A percentile compares a stretch with the other conserved stretches of the same genome.
Evolutionary conservation across 2,888 invertebrate species (phyloP).

Genomic region (Erynnis tages): DNA sequence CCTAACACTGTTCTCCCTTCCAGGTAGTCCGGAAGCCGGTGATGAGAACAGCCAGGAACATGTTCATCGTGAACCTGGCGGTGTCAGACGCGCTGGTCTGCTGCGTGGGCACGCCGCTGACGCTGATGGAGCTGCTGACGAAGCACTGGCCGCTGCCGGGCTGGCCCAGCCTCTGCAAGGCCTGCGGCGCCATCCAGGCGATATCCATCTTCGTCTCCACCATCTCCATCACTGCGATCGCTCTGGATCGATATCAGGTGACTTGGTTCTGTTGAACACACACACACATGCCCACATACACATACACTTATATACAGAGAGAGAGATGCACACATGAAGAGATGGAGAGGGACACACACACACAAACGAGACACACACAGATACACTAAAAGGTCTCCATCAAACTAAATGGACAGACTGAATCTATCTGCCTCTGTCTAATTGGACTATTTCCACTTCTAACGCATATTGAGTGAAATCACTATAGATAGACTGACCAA

Average conservation of each 20-base stretch:
- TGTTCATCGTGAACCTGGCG: slow-evolving; percentile 95
- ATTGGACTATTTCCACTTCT: too few relatives aligned
- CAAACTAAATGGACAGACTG: too few relatives aligned
- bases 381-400: too few relatives aligned
- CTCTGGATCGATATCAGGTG: slow-evolving; percentile 91
- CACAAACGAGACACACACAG: too few relatives aligned
- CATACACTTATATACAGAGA: too few relatives aligned
- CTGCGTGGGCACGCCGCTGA: slow-evolving; percentile 94
- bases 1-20: slow-evolving; percentile 32
- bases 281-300: too few relatives aligned
- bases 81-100: slow-evolving; percentile 92
- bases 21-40: slow-evolving; percentile 91
- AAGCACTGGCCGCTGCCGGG: slow-evolving; percentile 94
- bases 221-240: slow-evolving; percentile 95
- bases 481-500: too few relatives aligned
- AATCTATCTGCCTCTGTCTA: too few relatives aligned
- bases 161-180: slow-evolving; percentile 89
- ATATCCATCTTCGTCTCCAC: slow-evolving; percentile 96
- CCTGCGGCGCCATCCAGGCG: slow-evolving; percentile 92
- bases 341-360: too few relatives aligned
- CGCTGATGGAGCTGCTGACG: slow-evolving; percentile 91
- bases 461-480: too few relatives aligned
- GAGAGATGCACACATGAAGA: too few relatives aligned
- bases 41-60: slow-evolving; percentile 96
- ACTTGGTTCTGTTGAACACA: slow-evolving; percentile 23